These are phyloP conservation scores for Drosophila trapezifrons DNA, from an alignment of 1,140 invertebrate genomes.

Conservation along the genomic window DNA sequence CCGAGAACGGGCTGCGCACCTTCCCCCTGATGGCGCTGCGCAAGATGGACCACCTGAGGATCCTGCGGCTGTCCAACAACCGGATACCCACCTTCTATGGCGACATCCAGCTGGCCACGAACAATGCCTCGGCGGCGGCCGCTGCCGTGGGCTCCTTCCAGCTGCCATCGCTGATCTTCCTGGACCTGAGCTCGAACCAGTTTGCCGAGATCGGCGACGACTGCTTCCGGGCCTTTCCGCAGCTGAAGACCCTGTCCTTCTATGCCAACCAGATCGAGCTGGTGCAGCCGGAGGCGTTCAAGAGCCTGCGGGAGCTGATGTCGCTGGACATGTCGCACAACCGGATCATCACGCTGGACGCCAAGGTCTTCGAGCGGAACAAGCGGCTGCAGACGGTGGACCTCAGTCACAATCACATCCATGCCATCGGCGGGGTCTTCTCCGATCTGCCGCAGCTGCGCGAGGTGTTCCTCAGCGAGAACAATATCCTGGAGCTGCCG, in stretches of 20 bases:
- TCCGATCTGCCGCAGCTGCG: slow-evolving; percentile 90
- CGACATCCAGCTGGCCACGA: slow-evolving; percentile 71
- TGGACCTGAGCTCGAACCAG: slow-evolving; percentile 94
- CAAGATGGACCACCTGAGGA: slow-evolving; percentile 89
- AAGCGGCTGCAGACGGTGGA: slow-evolving; percentile 91
- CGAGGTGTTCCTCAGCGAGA: slow-evolving; percentile 94
- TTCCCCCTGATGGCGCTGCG: slow-evolving; percentile 92
- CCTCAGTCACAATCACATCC: slow-evolving; percentile 94
- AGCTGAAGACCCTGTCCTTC: slow-evolving; percentile 91
- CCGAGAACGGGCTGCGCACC: slow-evolving; percentile 92
- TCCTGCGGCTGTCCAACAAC: slow-evolving; percentile 93
- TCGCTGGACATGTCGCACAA: slow-evolving; percentile 95
- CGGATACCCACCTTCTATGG: slow-evolving; percentile 87
- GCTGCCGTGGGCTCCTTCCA: slow-evolving; percentile 84
- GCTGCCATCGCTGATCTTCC: slow-evolving; percentile 89
- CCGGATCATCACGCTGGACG: slow-evolving; percentile 90
- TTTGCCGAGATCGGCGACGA: slow-evolving; percentile 90
- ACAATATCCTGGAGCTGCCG: slow-evolving; percentile 94
- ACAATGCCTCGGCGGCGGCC: slow-evolving; percentile 80
- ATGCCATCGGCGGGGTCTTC: slow-evolving; percentile 92
- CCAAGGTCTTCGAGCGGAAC: slow-evolving; percentile 90
- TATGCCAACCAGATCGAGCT: slow-evolving; percentile 93
- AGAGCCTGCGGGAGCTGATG: slow-evolving; percentile 89
- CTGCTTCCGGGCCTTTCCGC: slow-evolving; percentile 91
- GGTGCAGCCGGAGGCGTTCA: slow-evolving; percentile 91